Conservation (phyloP, 2,888 invertebrate genomes). For the Argyresthia goedartella region DNA sequence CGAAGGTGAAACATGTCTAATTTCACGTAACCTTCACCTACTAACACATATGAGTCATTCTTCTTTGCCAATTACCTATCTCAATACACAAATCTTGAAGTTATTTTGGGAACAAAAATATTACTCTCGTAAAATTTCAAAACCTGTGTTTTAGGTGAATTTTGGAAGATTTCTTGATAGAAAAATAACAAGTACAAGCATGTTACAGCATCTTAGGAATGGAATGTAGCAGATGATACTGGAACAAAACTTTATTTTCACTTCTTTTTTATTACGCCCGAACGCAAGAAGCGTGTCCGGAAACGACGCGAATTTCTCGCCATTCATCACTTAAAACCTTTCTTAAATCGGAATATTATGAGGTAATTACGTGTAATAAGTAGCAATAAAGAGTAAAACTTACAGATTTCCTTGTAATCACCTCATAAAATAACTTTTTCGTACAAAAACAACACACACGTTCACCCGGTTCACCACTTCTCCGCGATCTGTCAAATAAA, state of each 20-base stretch:
- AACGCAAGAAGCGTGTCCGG: slow-evolving; percentile 47
- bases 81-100: slow-evolving; percentile 13
- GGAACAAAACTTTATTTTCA: slow-evolving; percentile 48
- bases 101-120: slow-evolving; percentile 41
- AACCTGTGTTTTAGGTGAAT: not conserved
- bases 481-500: slow-evolving; percentile 55
- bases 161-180: not conserved
- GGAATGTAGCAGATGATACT: slow-evolving; percentile 33
- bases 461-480: slow-evolving; percentile 52
- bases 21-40: slow-evolving; percentile 61
- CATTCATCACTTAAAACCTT: slow-evolving; percentile 9
- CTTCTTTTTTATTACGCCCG: slow-evolving; percentile 36
- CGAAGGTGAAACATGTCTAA: slow-evolving; percentile 50
- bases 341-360: slow-evolving; percentile 9
- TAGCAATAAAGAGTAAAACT: slow-evolving; percentile 51
- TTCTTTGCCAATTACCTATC: slow-evolving; percentile 37
- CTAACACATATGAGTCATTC: slow-evolving; percentile 43
- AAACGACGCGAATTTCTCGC: slow-evolving; percentile 19
- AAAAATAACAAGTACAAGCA: not conserved
- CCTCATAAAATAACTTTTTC: slow-evolving; percentile 54
- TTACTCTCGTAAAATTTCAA: too few relatives aligned
- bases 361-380: slow-evolving; percentile 13
- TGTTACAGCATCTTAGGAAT: not conserved
- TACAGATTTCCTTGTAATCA: slow-evolving; percentile 43
- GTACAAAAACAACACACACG: slow-evolving; percentile 49